Conservation (phyloP, 2,797 vertebrate genomes). For the Morus bassanus region DNA sequence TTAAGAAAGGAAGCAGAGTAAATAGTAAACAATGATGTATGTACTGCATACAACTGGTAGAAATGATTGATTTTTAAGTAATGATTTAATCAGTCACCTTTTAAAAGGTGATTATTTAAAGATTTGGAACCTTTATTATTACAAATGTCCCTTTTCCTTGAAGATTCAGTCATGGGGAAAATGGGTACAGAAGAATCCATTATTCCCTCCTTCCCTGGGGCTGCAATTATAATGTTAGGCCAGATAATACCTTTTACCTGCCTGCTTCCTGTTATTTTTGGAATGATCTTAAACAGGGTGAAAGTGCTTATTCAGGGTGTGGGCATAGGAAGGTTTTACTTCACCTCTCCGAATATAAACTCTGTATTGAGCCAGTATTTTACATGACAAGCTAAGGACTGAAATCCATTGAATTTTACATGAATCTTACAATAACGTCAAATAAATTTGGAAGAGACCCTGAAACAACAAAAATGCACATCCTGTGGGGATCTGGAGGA, state of each 20-base stretch:
- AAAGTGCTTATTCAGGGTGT: slow-evolving; percentile 55
- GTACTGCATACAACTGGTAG: not conserved
- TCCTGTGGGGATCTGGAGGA: slow-evolving; percentile 24
- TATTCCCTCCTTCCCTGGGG: slow-evolving; percentile 59
- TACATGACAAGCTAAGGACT: slow-evolving; percentile 26
- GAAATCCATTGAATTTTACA: slow-evolving; percentile 16
- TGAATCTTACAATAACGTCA: not conserved
- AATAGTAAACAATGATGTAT: not conserved
- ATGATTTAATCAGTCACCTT: not conserved
- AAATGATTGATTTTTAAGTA: not conserved
- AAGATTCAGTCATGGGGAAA: not conserved
- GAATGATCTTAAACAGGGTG: slow-evolving; percentile 51
- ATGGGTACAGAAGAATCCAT: slow-evolving; percentile 42
- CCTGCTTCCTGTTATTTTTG: slow-evolving; percentile 67
- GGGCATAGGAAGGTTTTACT: slow-evolving; percentile 47
- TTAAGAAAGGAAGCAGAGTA: not conserved
- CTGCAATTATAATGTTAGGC: slow-evolving; percentile 58
- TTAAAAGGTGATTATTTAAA: not conserved
- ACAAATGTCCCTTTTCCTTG: slow-evolving; percentile 5
- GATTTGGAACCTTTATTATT: not conserved
- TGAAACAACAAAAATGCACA: slow-evolving; percentile 36
- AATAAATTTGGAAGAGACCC: slow-evolving; percentile 4
- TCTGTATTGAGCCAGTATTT: not conserved
- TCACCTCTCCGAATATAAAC: slow-evolving; percentile 3
- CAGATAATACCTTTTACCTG: slow-evolving; percentile 52